Evolutionary conservation across 2,888 invertebrate species (phyloP), one percentile per base, ranked within the genome.

Genomic region (Cepaea hortensis): DNA sequence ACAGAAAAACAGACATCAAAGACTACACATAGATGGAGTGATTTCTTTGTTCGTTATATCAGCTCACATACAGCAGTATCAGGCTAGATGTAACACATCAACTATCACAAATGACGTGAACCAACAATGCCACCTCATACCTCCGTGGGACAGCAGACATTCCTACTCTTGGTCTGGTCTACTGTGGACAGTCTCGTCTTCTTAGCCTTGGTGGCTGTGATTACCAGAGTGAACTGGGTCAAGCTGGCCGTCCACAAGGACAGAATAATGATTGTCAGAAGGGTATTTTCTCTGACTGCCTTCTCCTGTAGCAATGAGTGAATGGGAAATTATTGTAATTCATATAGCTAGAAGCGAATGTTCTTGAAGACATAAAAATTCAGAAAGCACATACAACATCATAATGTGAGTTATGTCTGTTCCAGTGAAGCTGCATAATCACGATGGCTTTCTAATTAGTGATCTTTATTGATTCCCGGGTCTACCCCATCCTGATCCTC

Each of bases 201-300:
- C 20, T 91, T 91, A 9, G 92, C 91, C 80, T 93, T 92, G 50
- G 93, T 91, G 9, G 93, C 92, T 0, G 93, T 93, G 61, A 94
- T 89, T 15, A 94, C 93, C 68, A 98, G 97, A 4, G 93, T 92
- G 89, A 94, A 94, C 89, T 94, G 94, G 75, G 93, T 87, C 79
- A 94, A 88, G 81, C 93, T 93, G 88, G 92, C 91, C 9, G 94
- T 93, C 94, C 94, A 94, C 55, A 94, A 90, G 3, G 91, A 91
- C 65, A 94, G 88, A 55, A 94, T 92, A 35, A 98, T 95, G 35
- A 97, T 96, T 0, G 91, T 92, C 77, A 94, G 90, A 68, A 97
- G 95, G 46, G 96, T 96, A 93, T 97, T 97, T 0, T 96, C 91
- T 35, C 91, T 90, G 3, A 94, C 88, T 5, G 77, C 86, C 20